These are phyloP conservation scores for Chrysoperla carnea DNA, from an alignment of 1,140 invertebrate genomes.

Conservation along the genomic window DNA sequence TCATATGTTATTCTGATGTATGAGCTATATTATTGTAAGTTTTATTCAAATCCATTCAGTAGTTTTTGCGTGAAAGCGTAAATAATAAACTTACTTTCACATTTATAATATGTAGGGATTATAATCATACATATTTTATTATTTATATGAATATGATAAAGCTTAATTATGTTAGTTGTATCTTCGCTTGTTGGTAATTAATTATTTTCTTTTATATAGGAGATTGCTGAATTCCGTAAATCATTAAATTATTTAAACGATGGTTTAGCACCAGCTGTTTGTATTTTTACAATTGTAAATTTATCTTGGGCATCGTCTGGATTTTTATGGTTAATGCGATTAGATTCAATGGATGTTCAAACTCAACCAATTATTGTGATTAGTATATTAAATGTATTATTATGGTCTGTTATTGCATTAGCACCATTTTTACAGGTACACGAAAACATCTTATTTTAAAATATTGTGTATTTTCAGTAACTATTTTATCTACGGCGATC, in stretches of 20 bases:
- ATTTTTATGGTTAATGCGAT: slow-evolving; percentile 41
- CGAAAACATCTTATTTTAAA: background rate
- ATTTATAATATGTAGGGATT: too few species aligned
- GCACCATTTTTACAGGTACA: slow-evolving; percentile 51
- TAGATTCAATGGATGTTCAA: slow-evolving; percentile 31
- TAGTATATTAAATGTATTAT: slow-evolving; percentile 38
- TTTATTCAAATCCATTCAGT: too few species aligned
- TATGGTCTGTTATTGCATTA: slow-evolving; percentile 48
- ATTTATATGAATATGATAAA: too few species aligned
- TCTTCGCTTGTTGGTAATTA: background rate
- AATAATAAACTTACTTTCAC: too few species aligned
- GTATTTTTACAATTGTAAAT: slow-evolving; percentile 56
- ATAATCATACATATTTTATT: too few species aligned
- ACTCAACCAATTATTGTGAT: slow-evolving; percentile 35
- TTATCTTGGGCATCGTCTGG: slow-evolving; percentile 49
- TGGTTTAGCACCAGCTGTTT: slow-evolving; percentile 49
- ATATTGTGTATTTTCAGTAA: background rate
- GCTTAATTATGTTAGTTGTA: too few species aligned
- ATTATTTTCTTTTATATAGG: too few species aligned
- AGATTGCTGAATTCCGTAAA: slow-evolving; percentile 57
- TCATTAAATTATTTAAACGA: slow-evolving; percentile 55
- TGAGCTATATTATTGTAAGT: too few species aligned
- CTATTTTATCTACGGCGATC: too few species aligned
- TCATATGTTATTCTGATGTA: too few species aligned
- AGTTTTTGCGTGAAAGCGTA: too few species aligned